These are phyloP conservation scores for Alectura lathami DNA, from an alignment of 2,113 vertebrate species.

Conservation along the genomic window DNA sequence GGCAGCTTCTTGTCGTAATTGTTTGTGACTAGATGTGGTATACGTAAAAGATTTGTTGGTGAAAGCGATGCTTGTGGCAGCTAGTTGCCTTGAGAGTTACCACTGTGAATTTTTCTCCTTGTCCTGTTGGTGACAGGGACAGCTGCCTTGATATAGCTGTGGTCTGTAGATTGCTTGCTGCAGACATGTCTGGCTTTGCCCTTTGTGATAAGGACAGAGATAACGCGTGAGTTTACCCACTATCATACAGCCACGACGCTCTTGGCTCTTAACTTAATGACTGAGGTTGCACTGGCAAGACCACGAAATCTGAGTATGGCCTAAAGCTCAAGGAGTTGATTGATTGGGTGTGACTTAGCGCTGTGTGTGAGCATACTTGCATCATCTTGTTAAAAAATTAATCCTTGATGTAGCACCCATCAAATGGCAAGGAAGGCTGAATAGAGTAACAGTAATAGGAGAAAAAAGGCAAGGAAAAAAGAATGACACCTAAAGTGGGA, in stretches of 20 bases:
- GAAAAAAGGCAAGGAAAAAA: background rate
- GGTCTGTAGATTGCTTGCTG: background rate
- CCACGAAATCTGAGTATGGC: background rate
- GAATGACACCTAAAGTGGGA: background rate
- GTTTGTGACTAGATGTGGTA: background rate
- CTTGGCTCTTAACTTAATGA: background rate
- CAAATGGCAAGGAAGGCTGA: background rate
- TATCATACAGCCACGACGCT: background rate
- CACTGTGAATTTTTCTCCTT: background rate
- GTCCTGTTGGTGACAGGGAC: background rate
- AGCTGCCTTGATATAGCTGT: background rate
- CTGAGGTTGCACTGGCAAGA: background rate
- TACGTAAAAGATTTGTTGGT: background rate
- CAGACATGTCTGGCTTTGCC: background rate
- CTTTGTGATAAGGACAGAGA: background rate
- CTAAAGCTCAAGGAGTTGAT: background rate
- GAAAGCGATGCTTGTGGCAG: background rate
- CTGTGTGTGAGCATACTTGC: background rate
- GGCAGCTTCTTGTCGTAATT: background rate
- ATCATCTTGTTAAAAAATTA: background rate
- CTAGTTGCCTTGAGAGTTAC: background rate
- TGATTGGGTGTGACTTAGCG: background rate
- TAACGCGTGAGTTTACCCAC: background rate
- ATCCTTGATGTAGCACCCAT: background rate
- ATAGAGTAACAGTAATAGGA: background rate